Base-by-base conservation (phyloP, 2,888 invertebrate species). In the Syritta pipiens region DNA sequence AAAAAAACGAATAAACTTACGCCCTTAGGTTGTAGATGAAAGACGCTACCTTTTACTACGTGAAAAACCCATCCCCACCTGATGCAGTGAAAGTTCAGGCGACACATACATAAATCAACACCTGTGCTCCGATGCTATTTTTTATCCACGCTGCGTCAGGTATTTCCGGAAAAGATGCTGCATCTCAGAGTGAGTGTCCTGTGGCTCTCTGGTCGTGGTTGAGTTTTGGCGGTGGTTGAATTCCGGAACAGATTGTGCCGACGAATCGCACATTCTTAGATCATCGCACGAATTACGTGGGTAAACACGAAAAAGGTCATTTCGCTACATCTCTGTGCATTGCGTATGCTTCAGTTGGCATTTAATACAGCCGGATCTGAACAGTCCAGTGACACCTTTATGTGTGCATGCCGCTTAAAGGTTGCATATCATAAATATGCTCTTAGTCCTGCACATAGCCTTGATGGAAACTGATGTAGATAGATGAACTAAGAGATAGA, bases 381-480 rank as follows among this genome's bases (percentile, higher is more conserved):
- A 28, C 28, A 7, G 28, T 35, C 44, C 20, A 20, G 28, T 17
- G 28, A 51, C 42, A 74, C 65, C 65, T 60, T 46, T 48, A 48
- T 67, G 30, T 53, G 53, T 40, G 67, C 67, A 67, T 60, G 51
- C 28, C 20, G 59, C 51, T 40, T 30, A 44, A 53, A 59, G 74
- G 62, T 19, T 53, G 74, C 67, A 74, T 67, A 37, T 74, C 74
- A 67, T 74, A 74, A 74, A 74, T 60, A 74, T 74, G 67, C 48
- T 53, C 59, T 59, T 74, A 67, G 67, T 74, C 74, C 74, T 53
- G 5, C 51, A 67, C 60, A 59, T 67, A 20, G 57, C 30, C 65
- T 28, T 74, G 67, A 67, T n/a, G n/a, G 59, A 46, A 42, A n/a
- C 26, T 57, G 44, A 28, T 32, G 17, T 12, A 32, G 42, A 51